These are phyloP conservation scores for Drosophila anomelani DNA, from an alignment of 2,888 invertebrate genomes.

Conservation along the genomic window DNA sequence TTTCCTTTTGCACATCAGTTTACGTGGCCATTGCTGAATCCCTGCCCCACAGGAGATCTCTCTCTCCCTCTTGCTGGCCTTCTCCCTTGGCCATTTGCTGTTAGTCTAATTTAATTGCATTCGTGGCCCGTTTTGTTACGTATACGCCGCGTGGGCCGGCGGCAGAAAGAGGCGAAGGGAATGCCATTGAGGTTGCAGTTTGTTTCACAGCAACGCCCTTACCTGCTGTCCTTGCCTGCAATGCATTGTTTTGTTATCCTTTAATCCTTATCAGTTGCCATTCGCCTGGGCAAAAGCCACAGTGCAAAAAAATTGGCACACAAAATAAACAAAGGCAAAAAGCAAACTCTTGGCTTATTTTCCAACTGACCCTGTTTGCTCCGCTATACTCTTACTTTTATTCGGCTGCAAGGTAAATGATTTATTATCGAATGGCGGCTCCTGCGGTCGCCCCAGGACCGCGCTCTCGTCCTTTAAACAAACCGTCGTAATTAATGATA, in stretches of 20 bases:
- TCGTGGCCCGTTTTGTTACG: conserved; percentile 51
- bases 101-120: conserved; percentile 53
- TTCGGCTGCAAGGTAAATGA: conserved; percentile 60
- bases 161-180: conserved; percentile 4
- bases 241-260: conserved; percentile 51
- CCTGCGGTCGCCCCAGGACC: conserved; percentile 10
- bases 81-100: conserved; percentile 46
- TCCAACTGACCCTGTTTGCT: conserved; percentile 23
- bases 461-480: conserved; percentile 46
- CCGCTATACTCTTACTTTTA: conserved; percentile 24
- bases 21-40: conserved; percentile 25
- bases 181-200: conserved; percentile 36
- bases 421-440: conserved; percentile 60
- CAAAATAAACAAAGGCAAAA: conserved; percentile 7
- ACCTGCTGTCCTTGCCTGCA: conserved; percentile 44
- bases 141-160: conserved; percentile 45
- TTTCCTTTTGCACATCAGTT: conserved; percentile 37
- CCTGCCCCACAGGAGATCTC: conserved; percentile 3
- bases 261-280: conserved; percentile 67
- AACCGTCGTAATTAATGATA: conserved; percentile 58
- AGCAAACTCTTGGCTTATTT: conserved; percentile 23
- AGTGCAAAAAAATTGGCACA: conserved; percentile 16
- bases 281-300: conserved; percentile 26
- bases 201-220: conserved; percentile 37
- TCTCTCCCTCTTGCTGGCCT: not conserved